Conservation (phyloP, 2,113 vertebrate species). For the Oreochromis spilurus region DNA sequence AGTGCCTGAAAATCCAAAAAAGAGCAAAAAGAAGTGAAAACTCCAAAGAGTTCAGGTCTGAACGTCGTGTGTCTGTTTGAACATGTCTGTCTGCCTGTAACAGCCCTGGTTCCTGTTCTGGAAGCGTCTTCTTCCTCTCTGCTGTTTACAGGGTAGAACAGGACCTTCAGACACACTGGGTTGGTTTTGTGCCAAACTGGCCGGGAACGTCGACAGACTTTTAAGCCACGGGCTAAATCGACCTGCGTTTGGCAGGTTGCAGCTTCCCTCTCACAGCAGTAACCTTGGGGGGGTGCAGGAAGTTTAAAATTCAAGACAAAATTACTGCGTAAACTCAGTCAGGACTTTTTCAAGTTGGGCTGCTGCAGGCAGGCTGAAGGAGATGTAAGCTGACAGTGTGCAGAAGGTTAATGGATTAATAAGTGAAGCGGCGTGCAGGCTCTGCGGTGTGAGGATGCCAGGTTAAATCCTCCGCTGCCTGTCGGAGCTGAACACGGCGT, state of each 20-base stretch:
- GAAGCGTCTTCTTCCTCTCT: background rate
- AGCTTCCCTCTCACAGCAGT: background rate
- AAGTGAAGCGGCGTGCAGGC: background rate
- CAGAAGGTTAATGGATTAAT: constrained; percentile 15
- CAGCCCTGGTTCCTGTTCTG: background rate
- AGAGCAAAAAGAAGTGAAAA: too few species aligned
- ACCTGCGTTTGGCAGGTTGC: background rate
- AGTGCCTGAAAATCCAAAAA: background rate
- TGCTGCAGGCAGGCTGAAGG: background rate
- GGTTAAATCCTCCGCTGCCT: background rate
- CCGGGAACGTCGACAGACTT: background rate
- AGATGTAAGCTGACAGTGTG: background rate
- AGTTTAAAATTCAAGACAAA: background rate
- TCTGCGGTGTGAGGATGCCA: background rate
- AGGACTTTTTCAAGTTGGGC: background rate
- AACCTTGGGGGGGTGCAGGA: background rate
- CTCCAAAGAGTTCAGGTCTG: background rate
- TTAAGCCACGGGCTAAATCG: background rate
- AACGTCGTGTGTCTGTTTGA: background rate
- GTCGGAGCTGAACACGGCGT: background rate
- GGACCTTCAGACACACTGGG: background rate
- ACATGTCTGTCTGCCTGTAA: background rate
- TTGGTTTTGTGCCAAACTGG: background rate
- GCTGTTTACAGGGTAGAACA: background rate
- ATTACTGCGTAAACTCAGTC: background rate